These are phyloP conservation scores for Cardiocondyla obscurior DNA, from an alignment of 1,140 invertebrate species.

Conservation along the genomic window DNA sequence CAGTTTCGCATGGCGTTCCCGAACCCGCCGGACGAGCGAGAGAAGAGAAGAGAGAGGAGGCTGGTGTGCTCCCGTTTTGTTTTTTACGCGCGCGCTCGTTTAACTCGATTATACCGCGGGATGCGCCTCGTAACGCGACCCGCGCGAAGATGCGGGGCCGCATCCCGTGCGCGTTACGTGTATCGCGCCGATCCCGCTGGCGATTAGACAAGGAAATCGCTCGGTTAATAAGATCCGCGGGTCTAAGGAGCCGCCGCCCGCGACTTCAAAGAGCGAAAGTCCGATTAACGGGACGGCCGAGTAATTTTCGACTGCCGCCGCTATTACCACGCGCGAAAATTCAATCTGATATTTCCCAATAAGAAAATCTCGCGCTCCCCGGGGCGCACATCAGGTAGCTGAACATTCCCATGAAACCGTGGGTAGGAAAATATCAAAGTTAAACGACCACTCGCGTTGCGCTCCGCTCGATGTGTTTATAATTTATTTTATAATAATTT, in stretches of 20 bases:
- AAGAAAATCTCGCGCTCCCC: not conserved
- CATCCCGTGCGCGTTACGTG: not conserved
- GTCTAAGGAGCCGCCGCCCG: not conserved
- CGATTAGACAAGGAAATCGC: slow-evolving; percentile 43
- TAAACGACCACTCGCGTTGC: not conserved
- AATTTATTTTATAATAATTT: no score
- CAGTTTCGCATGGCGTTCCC: slow-evolving; percentile 52
- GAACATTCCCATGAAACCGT: not conserved
- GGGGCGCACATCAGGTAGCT: no score
- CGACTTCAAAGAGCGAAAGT: slow-evolving; percentile 41
- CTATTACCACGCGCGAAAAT: not conserved
- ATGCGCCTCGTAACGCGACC: slow-evolving; percentile 41
- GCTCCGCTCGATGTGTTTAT: no score
- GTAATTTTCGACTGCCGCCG: slow-evolving; percentile 1
- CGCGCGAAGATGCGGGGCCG: not conserved
- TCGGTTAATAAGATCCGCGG: slow-evolving; percentile 2
- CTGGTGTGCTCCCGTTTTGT: slow-evolving; percentile 35
- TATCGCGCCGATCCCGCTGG: not conserved
- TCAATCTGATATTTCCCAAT: not conserved
- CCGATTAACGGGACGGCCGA: not conserved
- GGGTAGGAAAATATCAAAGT: not conserved
- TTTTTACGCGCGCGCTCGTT: slow-evolving; percentile 39
- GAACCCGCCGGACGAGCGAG: not conserved
- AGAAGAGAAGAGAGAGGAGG: slow-evolving; percentile 23
- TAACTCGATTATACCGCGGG: slow-evolving; percentile 36